Evolutionary conservation across 1,140 invertebrate species (phyloP).

Genomic region (Elysia chlorotica): DNA sequence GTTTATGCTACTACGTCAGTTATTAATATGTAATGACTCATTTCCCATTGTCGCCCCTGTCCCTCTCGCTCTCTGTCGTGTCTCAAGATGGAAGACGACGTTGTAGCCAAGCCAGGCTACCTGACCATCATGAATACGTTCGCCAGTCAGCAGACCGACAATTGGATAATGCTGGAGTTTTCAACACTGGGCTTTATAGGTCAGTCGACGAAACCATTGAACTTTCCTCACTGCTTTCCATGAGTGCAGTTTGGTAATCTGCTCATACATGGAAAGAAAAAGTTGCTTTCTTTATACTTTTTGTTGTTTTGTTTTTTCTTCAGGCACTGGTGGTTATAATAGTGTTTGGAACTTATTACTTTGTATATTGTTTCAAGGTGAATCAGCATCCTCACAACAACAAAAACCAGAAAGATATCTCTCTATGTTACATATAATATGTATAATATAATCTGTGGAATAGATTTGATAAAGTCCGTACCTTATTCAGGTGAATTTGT

Average conservation of each 20-base stretch:
- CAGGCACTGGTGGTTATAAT: background rate
- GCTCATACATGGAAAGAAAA: too few relatives aligned
- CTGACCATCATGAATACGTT: slow-evolving; percentile 87
- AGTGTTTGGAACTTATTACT: background rate
- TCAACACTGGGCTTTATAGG: slow-evolving; percentile 74
- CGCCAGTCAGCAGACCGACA: slow-evolving; percentile 76
- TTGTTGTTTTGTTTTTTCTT: background rate
- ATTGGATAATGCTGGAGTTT: slow-evolving; percentile 94
- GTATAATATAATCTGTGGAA: too few relatives aligned
- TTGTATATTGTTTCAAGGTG: too few relatives aligned
- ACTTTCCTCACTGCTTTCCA: too few relatives aligned
- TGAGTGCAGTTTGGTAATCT: too few relatives aligned
- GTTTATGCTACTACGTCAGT: background rate
- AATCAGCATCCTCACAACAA: too few relatives aligned
- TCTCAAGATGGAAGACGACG: slow-evolving; percentile 94
- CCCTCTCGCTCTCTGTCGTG: too few relatives aligned
- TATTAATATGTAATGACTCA: background rate
- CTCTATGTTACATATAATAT: too few relatives aligned
- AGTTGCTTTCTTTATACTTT: too few relatives aligned
- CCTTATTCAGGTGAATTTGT: too few relatives aligned
- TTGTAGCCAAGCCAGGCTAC: slow-evolving; percentile 83
- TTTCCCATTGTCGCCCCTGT: background rate
- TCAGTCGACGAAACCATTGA: slow-evolving; percentile 24
- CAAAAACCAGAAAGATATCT: too few relatives aligned
- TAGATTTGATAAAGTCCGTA: too few relatives aligned